Conservation (phyloP, 2,113 vertebrate genomes). For the Falco punctatus region DNA sequence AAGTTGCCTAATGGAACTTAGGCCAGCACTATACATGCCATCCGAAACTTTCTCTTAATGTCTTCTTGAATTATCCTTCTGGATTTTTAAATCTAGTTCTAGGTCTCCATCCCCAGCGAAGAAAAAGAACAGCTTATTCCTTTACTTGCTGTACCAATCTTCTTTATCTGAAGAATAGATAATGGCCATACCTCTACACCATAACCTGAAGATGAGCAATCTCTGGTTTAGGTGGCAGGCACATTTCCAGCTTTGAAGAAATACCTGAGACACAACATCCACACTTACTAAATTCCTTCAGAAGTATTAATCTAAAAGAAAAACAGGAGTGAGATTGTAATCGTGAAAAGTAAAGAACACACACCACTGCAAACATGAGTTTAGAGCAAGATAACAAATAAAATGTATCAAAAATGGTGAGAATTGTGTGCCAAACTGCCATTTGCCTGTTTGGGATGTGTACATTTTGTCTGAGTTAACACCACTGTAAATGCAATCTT, state of each 20-base stretch:
- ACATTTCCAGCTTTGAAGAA: neutral
- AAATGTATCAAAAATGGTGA: neutral
- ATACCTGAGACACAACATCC: neutral
- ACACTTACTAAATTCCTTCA: neutral
- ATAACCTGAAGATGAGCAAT: neutral
- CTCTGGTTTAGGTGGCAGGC: neutral
- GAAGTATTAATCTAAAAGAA: neutral
- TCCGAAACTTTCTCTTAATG: neutral
- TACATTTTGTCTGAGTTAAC: neutral
- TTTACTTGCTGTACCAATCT: neutral
- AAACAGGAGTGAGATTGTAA: neutral
- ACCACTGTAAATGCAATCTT: neutral
- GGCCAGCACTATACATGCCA: neutral
- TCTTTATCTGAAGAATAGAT: neutral
- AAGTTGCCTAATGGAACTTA: neutral
- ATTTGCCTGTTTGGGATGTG: rapidly evolving
- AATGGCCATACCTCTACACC: no score
- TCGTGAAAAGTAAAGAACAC: neutral
- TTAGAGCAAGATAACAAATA: neutral
- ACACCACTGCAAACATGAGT: neutral
- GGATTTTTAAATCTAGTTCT: neutral
- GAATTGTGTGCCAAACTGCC: neutral
- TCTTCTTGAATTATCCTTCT: neutral
- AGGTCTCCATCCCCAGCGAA: neutral
- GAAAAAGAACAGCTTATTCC: neutral